Base-by-base conservation (phyloP, 2,797 vertebrate species). In the Spondyliosoma cantharus region DNA sequence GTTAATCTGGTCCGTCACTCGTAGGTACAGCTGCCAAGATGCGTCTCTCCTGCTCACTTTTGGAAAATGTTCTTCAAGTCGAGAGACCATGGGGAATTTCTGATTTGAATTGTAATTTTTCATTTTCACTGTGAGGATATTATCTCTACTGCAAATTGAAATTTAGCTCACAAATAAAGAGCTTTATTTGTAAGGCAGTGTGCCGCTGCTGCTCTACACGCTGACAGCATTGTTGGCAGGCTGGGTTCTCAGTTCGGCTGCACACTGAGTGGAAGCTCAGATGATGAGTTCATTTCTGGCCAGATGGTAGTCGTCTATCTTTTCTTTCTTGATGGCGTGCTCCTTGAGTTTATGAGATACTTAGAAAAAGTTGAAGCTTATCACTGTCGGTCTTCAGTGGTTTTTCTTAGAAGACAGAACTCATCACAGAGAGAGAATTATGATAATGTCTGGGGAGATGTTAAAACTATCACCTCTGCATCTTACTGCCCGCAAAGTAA, bases 231-330 rank as follows among this genome's bases (percentile, higher is more conserved):
- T 62, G 68, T 50, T 85, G 80, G 61, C 76, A 61, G 69, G 46
- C 73, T 46, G 27, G 48, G 60, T 53, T 29, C 25, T 71, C 52
- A 19, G 25, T 78, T 84, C 70, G 61, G 67, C 82, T 46, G 27
- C 48, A 27, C 22, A 16, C 56, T 66, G 62, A 49, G 63, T 63
- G 52, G 54, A 74, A 64, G 65, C 72, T 81, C 50, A 19, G 29
- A 71, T 63, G 57, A 81, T 63, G 76, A 88, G 76, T 85, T 87
- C 61, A 78, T 77, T 71, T 76, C 60, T 71, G 68, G 45, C 85
- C 83, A 90, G 82, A 77, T 89, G 76, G 73, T 76, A 29, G 50
- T 71, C 19, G 3, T 87, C 79, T 83, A 32, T 45, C n/a, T 61
- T 84, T 71, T 32, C 67, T 49, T 62, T 75, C 45, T 53, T 32